Conservation (phyloP, 2,888 invertebrate genomes). For the Drosophila mimica region DNA sequence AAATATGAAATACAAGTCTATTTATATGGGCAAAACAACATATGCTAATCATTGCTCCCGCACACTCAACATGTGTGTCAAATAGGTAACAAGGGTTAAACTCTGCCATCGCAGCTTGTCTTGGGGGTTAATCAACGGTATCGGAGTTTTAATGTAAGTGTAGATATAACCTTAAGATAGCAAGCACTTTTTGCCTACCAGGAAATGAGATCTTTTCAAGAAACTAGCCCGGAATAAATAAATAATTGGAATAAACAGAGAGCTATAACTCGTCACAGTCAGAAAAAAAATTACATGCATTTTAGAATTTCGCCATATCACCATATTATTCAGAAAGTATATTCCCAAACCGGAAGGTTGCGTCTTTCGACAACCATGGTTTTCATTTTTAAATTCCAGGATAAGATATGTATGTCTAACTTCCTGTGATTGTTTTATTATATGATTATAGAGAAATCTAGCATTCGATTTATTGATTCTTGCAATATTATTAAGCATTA, state of each 20-base stretch:
- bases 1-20: background rate
- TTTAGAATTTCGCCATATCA: background rate
- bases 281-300: background rate
- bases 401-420: too few species aligned
- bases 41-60: background rate
- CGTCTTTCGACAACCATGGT: background rate
- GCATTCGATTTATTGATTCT: background rate
- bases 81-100: slow-evolving; percentile 45
- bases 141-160: slow-evolving; percentile 30
- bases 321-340: background rate
- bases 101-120: slow-evolving; percentile 30
- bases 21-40: background rate
- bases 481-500: background rate
- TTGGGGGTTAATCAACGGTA: slow-evolving; percentile 38
- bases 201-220: background rate
- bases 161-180: background rate
- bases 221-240: background rate
- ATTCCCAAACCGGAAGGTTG: background rate
- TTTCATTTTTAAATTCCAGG: background rate
- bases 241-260: background rate
- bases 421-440: too few species aligned
- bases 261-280: background rate
- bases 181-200: background rate
- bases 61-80: slow-evolving; percentile 9
- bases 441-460: background rate